phyloP scores from a whole-genome alignment of 2,113 vertebrate species.

The Hippocampus zosterae region DNA sequence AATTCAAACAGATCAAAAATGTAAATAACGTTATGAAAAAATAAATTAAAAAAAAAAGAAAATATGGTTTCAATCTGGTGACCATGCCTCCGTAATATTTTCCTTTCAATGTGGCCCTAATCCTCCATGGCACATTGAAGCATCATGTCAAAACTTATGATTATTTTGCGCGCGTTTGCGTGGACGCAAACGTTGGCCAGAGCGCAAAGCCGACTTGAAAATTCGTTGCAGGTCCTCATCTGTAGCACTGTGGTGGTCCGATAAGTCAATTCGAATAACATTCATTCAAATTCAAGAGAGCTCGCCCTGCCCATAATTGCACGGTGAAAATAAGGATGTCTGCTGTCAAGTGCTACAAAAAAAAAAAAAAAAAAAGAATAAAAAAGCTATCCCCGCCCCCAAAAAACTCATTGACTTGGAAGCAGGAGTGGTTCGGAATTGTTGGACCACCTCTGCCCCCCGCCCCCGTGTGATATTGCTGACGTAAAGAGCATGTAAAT shows the following conservation, averaged over 20 bases:
- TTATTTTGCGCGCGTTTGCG: too few species aligned
- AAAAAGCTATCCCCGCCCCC: background rate
- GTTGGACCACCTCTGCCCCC: background rate
- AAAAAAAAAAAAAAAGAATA: background rate
- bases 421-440: constrained; percentile 15
- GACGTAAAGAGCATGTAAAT: constrained; percentile 17
- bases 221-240: background rate
- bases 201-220: background rate
- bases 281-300: background rate
- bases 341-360: constrained; percentile 12
- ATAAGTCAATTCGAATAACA: background rate
- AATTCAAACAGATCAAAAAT: too few species aligned
- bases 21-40: too few species aligned
- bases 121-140: too few species aligned
- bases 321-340: background rate
- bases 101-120: too few species aligned
- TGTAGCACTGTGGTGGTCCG: background rate
- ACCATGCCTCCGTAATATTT: too few species aligned
- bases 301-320: background rate
- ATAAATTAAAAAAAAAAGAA: too few species aligned
- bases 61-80: too few species aligned
- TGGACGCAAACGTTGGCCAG: too few species aligned
- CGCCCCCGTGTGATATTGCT: constrained; percentile 11
- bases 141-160: background rate
- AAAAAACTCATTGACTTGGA: constrained; percentile 14